These are phyloP conservation scores for Probosciger aterrimus DNA, from an alignment of 2,113 vertebrate species.

Conservation along the genomic window DNA sequence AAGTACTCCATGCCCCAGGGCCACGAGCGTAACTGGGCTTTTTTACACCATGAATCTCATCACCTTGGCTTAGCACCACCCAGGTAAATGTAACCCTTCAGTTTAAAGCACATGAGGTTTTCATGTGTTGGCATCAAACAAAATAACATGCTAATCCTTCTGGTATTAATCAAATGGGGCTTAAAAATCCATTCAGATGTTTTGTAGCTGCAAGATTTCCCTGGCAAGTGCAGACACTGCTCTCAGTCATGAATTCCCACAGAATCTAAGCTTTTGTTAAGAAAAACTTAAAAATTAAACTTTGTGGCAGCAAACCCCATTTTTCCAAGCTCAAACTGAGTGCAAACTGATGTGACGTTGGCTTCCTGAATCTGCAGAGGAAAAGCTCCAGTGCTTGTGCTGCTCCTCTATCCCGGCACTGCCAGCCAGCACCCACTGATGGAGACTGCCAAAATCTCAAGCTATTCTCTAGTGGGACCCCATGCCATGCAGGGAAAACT, in stretches of 20 bases:
- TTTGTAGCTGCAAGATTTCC: conserved; percentile 12
- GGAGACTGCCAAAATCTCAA: background rate
- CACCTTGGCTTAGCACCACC: background rate
- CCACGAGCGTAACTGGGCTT: background rate
- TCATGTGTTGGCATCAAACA: background rate
- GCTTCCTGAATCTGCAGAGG: background rate
- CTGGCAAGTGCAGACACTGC: background rate
- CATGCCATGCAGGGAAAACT: background rate
- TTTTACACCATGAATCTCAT: background rate
- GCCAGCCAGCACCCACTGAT: background rate
- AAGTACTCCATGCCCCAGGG: background rate
- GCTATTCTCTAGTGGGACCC: background rate
- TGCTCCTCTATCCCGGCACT: background rate
- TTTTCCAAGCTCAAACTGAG: background rate
- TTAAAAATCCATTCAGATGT: conserved; percentile 11
- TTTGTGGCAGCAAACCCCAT: background rate
- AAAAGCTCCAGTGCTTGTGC: background rate
- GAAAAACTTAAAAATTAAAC: background rate
- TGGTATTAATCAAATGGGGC: background rate
- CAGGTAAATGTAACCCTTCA: background rate
- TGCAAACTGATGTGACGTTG: background rate
- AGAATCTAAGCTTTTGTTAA: background rate
- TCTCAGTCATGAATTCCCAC: background rate
- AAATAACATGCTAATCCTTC: background rate
- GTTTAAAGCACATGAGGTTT: background rate